A percentile compares a stretch with the other conserved stretches of the same genome.
phyloP scores from a whole-genome alignment of 2,797 vertebrate genomes.

The Tiaroga cobitis region DNA sequence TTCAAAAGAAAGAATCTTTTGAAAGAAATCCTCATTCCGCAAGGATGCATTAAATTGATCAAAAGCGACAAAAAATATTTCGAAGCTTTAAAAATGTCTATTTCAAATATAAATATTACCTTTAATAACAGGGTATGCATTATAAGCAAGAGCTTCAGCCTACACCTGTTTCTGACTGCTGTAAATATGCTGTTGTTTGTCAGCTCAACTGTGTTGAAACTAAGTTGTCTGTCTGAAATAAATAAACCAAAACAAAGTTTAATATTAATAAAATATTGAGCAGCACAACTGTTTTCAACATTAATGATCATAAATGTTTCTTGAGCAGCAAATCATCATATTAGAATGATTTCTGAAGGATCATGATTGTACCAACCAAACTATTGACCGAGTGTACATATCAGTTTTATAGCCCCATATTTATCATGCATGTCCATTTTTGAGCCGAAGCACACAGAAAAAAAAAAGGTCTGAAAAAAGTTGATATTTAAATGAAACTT shows the following conservation, averaged over 20 bases:
- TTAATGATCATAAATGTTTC: neutral
- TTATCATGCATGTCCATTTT: neutral
- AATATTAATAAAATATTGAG: neutral
- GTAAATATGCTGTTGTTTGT: no score
- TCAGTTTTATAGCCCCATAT: neutral
- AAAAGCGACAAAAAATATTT: neutral
- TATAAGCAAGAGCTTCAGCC: no score
- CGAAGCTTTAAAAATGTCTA: neutral
- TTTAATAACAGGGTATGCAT: neutral
- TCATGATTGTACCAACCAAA: neutral
- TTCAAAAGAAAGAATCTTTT: neutral
- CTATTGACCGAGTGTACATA: no score
- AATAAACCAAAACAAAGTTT: neutral
- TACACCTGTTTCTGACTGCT: no score
- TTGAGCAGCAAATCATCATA: neutral
- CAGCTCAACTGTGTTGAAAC: no score
- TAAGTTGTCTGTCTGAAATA: no score
- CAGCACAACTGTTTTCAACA: neutral
- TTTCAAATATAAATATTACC: neutral
- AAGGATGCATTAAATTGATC: no score
- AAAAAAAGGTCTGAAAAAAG: neutral
- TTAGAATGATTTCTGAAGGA: neutral
- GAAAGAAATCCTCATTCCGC: neutral
- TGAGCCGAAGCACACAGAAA: no score
- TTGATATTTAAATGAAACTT: neutral